Evolutionary conservation across 2,888 invertebrate genomes (phyloP).

Genomic region (Zhengitettix transpicula): DNA sequence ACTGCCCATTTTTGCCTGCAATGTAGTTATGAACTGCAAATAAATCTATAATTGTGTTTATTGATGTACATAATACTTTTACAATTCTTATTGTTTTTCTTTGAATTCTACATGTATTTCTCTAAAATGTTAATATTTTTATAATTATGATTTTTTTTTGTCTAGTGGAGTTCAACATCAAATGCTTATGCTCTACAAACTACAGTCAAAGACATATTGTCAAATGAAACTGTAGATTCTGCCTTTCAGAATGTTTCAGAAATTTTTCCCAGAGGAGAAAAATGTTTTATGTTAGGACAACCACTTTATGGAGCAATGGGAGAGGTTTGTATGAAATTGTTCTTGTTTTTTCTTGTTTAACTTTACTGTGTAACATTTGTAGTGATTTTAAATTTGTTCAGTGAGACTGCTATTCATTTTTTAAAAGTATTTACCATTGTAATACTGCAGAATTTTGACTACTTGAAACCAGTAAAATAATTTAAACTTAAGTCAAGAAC

Average conservation of each 20-base stretch:
- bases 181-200: constrained; percentile 55
- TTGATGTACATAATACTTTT: too few species aligned
- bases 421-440: background rate
- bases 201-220: constrained; percentile 35
- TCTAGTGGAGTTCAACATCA: constrained; percentile 44
- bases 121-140: too few species aligned
- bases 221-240: constrained; percentile 26
- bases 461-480: background rate
- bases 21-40: too few species aligned
- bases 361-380: background rate
- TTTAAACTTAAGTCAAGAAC: too few species aligned
- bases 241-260: constrained; percentile 32
- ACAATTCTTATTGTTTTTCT: too few species aligned
- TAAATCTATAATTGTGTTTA: too few species aligned
- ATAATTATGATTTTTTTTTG: background rate
- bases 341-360: background rate
- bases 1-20: too few species aligned
- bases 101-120: too few species aligned
- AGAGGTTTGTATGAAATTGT: constrained; percentile 32
- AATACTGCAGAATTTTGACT: background rate
- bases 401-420: background rate
- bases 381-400: background rate
- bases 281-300: constrained; percentile 60
- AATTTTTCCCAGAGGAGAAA: constrained; percentile 48
- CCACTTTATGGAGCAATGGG: constrained; percentile 71